Evolutionary conservation across 2,888 invertebrate species (phyloP).

Genomic region (Standfussiana lucernea): DNA sequence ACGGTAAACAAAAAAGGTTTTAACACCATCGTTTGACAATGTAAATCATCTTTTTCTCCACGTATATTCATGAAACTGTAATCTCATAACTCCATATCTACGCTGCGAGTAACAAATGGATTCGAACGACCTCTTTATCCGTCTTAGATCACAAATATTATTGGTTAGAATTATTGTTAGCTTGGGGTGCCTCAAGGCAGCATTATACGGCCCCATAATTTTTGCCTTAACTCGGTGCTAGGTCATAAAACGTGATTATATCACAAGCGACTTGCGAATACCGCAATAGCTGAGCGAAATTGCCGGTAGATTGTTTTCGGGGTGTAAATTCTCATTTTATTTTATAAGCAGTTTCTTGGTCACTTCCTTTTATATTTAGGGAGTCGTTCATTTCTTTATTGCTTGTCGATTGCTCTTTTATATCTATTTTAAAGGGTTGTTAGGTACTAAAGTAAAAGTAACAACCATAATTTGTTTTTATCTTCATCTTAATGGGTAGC

Average conservation of each 20-base stretch:
- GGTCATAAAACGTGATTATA: conserved; percentile 90
- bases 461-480: conserved; percentile 79
- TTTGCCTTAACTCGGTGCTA: conserved; percentile 90
- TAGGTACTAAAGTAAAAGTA: conserved; percentile 71
- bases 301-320: conserved; percentile 85
- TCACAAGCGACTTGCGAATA: conserved; percentile 87
- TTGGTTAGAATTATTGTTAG: conserved; percentile 85
- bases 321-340: conserved; percentile 82
- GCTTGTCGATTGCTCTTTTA: conserved; percentile 68
- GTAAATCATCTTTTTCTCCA: conserved; percentile 54
- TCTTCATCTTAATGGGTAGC: conserved; percentile 86
- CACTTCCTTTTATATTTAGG: conserved; percentile 69
- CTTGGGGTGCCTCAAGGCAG: conserved; percentile 87
- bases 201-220: conserved; percentile 87
- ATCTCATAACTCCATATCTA: conserved; percentile 61
- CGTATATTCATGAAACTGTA: conserved; percentile 50
- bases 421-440: conserved; percentile 68
- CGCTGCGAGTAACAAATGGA: conserved; percentile 77
- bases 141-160: conserved; percentile 85
- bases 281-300: conserved; percentile 84
- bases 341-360: conserved; percentile 78
- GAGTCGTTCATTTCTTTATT: conserved; percentile 66
- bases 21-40: conserved; percentile 30
- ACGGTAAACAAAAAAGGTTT: conserved; percentile 10
- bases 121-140: conserved; percentile 82